Conservation (phyloP, 2,113 vertebrate genomes). For the Heterocephalus glaber region DNA sequence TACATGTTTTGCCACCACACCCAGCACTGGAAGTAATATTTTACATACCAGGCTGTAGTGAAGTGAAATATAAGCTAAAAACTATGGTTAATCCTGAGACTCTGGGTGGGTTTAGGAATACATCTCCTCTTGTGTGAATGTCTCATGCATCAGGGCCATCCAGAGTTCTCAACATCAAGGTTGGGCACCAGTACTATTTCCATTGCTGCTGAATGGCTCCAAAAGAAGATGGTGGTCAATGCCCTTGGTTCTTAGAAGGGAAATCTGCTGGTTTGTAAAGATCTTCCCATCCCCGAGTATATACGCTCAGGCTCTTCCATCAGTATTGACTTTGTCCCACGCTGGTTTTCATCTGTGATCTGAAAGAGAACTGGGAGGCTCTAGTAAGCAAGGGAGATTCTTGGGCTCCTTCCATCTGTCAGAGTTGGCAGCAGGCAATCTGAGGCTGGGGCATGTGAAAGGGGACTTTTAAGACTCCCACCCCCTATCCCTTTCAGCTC, state of each 20-base stretch:
- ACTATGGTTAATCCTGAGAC: not conserved
- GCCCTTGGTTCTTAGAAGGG: not conserved
- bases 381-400: not conserved
- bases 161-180: not conserved
- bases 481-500: not conserved
- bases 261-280: not conserved
- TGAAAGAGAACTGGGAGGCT: not conserved
- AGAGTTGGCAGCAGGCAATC: not conserved
- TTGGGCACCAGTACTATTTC: not conserved
- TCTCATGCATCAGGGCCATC: not conserved
- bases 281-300: fast-evolving
- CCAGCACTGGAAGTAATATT: not conserved
- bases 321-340: not conserved
- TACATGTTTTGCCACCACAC: not conserved
- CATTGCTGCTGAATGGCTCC: not conserved
- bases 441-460: not conserved
- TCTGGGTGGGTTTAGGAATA: not conserved
- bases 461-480: not conserved
- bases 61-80: not conserved
- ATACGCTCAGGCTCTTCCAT: not conserved
- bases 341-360: not conserved
- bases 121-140: fast-evolving
- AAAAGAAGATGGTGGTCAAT: not conserved
- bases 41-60: not conserved
- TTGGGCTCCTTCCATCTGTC: not conserved